These are phyloP conservation scores for Neopipo cinnamomea DNA, from an alignment of 2,113 vertebrate genomes.

Conservation along the genomic window DNA sequence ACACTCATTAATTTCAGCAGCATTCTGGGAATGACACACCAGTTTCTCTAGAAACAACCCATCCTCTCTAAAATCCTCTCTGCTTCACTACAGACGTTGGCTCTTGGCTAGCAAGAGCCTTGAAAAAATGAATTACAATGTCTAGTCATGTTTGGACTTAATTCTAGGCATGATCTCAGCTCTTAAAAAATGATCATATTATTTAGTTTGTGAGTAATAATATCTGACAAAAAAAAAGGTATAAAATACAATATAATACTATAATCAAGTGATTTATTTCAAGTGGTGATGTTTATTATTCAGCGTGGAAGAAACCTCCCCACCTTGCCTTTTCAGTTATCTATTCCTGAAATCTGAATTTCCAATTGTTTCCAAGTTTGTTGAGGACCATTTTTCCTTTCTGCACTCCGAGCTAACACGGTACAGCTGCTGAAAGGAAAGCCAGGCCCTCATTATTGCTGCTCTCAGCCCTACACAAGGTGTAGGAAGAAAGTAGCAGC, in stretches of 20 bases:
- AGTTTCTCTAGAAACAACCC: not conserved
- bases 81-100: not conserved
- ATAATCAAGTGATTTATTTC: slow-evolving; percentile 8
- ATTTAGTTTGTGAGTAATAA: slow-evolving; percentile 33
- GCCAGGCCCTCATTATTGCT: not conserved
- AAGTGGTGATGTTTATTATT: not conserved
- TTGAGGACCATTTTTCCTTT: not conserved
- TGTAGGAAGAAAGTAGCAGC: not conserved
- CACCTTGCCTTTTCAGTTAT: not conserved
- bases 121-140: not conserved
- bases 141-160: slow-evolving; percentile 37
- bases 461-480: not conserved
- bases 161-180: slow-evolving; percentile 24
- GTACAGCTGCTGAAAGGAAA: not conserved
- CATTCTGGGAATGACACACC: not conserved
- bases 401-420: rapidly evolving
- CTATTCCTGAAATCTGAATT: not conserved
- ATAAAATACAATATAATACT: not conserved
- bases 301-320: not conserved
- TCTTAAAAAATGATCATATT: not conserved
- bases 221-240: not conserved
- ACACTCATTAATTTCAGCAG: not conserved
- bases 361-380: not conserved
- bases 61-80: not conserved
- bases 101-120: not conserved